These are phyloP conservation scores for Andrena flavipes DNA, from an alignment of 2,888 invertebrate species.

Conservation along the genomic window DNA sequence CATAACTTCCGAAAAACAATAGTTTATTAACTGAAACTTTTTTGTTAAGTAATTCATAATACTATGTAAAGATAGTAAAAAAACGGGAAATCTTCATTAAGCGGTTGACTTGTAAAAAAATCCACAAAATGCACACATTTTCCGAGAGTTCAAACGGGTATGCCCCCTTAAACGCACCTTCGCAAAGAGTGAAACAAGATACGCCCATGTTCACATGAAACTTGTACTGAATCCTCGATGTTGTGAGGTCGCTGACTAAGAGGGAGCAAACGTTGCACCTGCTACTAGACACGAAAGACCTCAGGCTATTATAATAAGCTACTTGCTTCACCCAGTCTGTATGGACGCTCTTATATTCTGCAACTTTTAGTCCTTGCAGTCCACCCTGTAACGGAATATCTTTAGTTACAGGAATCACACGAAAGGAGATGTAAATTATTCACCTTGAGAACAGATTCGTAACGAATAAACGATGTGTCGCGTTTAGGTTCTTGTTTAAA, in stretches of 20 bases:
- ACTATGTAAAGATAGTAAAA: no score
- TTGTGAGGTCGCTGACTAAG: conserved; percentile 87
- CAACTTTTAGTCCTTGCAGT: conserved; percentile 85
- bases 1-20: no score
- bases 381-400: conserved; percentile 81
- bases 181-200: conserved; percentile 78
- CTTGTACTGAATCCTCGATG: conserved; percentile 86
- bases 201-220: conserved; percentile 86
- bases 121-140: no score
- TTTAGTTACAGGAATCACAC: conserved; percentile 60
- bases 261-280: conserved; percentile 87
- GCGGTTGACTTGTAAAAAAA: no score
- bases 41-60: no score
- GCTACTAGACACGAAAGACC: conserved; percentile 90
- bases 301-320: conserved; percentile 88
- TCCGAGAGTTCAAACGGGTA: no score
- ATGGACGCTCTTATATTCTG: conserved; percentile 87
- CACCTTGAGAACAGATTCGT: conserved; percentile 86
- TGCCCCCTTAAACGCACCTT: conserved; percentile 70
- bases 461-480: conserved; percentile 87
- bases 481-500: conserved; percentile 89
- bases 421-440: neutral
- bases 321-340: conserved; percentile 90
- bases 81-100: no score
- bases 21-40: no score